Percentiles rank a stretch among this genome's conserved stretches.
Conservation (phyloP, 2,113 vertebrate genomes). For the Progne subis region DNA sequence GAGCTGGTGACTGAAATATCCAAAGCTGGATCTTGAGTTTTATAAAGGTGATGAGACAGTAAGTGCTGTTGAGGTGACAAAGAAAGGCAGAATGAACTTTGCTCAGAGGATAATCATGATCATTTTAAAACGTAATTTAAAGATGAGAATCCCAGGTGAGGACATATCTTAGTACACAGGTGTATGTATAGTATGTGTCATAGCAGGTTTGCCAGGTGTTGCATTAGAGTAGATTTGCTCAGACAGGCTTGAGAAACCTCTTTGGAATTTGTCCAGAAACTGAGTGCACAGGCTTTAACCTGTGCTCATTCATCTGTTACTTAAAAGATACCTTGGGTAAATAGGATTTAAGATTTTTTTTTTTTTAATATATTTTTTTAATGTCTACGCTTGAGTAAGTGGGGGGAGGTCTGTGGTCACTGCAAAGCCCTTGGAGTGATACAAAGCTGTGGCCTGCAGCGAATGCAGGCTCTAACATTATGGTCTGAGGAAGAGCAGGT, state of each 20-base stretch:
- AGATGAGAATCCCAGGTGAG: neutral
- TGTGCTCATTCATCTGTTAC: neutral
- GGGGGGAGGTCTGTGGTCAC: neutral
- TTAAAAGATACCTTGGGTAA: neutral
- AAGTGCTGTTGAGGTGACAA: neutral
- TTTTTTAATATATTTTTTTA: neutral
- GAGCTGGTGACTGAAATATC: neutral
- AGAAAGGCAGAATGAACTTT: neutral
- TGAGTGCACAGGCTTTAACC: neutral
- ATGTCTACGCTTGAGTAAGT: rapidly evolving
- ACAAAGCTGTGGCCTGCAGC: neutral
- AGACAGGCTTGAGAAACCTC: neutral
- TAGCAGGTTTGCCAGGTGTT: neutral
- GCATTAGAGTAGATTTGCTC: neutral
- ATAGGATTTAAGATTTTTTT: neutral
- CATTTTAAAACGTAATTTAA: neutral
- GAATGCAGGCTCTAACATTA: neutral
- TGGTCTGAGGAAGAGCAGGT: neutral
- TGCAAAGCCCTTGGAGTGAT: neutral
- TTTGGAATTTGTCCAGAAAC: neutral
- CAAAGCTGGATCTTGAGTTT: neutral
- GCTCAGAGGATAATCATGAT: neutral
- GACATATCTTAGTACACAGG: neutral
- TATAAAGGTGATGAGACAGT: neutral
- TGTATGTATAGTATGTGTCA: neutral